Conservation (phyloP, 2,797 vertebrate species). For the Poecilia velifera region DNA sequence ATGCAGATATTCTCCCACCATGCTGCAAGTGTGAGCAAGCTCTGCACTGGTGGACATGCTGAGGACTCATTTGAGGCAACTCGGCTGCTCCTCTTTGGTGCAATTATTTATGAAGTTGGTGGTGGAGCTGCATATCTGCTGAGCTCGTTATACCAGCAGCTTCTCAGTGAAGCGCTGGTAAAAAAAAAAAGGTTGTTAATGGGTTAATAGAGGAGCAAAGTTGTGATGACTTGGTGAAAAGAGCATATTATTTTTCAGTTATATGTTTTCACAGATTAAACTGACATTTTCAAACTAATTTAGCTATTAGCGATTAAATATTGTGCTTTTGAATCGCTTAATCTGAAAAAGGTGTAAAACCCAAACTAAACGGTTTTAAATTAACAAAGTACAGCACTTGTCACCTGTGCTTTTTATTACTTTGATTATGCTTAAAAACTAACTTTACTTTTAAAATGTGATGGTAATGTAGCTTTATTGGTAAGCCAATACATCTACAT, state of each 20-base stretch:
- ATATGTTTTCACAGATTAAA: neutral
- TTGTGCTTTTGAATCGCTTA: no score
- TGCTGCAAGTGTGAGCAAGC: neutral
- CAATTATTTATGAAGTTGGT: neutral
- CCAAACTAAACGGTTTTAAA: no score
- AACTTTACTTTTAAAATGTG: neutral
- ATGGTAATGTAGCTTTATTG: neutral
- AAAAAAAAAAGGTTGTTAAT: no score
- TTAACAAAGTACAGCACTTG: neutral
- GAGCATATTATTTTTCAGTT: neutral
- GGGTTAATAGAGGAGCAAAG: no score
- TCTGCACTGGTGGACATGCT: neutral
- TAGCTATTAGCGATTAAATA: neutral
- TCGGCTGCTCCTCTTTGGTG: neutral
- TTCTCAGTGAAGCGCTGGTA: no score
- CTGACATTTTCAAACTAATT: neutral
- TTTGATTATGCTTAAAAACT: neutral
- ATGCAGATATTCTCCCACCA: neutral
- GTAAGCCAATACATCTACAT: neutral
- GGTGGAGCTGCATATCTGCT: no score
- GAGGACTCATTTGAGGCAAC: neutral
- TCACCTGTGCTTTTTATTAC: neutral
- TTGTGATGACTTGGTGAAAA: no score
- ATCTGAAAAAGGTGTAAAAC: no score
- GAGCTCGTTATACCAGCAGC: no score